Evolutionary conservation across 2,888 invertebrate genomes (phyloP).

Genomic region (Lepeophtheirus nordmannii): DNA sequence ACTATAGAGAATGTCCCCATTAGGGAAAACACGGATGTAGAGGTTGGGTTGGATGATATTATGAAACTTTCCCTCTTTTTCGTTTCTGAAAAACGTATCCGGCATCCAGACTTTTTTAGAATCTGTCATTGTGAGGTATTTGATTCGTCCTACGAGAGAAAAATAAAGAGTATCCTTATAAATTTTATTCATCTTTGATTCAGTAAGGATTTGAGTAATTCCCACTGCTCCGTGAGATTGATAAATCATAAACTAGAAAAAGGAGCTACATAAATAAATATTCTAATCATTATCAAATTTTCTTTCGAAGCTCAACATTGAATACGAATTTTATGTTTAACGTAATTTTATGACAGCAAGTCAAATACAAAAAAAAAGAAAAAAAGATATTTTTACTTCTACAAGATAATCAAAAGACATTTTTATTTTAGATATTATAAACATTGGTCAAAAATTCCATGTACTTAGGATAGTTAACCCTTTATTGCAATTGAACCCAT

Average conservation of each 20-base stretch:
- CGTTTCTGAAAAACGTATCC: conserved; percentile 24
- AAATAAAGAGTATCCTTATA: not conserved
- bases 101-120: conserved; percentile 24
- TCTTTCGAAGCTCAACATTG: too few species aligned
- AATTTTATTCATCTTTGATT: not conserved
- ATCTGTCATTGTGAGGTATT: conserved; percentile 23
- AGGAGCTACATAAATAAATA: too few species aligned
- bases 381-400: too few species aligned
- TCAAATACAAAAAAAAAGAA: too few species aligned
- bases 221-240: not conserved
- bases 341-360: too few species aligned
- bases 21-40: conserved; percentile 23
- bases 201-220: not conserved
- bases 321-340: too few species aligned
- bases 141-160: conserved; percentile 19
- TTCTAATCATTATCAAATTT: not conserved
- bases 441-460: too few species aligned
- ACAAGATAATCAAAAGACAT: too few species aligned
- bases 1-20: conserved; percentile 24
- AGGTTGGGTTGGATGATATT: conserved; percentile 24
- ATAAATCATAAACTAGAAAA: not conserved
- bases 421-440: too few species aligned
- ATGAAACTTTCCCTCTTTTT: conserved; percentile 22
- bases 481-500: too few species aligned
- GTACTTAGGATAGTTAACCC: too few species aligned